A percentile compares a stretch with the other conserved stretches of the same genome.
These are phyloP conservation scores for Hymenochirus boettgeri DNA, from an alignment of 2,113 vertebrate genomes.

Conservation along the genomic window DNA sequence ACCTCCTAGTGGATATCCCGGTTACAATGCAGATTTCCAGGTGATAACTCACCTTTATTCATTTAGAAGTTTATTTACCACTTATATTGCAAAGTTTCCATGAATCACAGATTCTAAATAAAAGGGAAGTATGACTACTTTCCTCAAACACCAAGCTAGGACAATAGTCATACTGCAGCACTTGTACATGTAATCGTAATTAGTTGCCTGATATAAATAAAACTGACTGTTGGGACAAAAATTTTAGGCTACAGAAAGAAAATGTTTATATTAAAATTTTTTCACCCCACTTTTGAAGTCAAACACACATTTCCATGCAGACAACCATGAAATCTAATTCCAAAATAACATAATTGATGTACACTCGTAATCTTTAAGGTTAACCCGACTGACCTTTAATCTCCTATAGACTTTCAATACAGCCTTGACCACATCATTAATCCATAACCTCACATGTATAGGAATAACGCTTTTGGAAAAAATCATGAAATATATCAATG, in stretches of 20 bases:
- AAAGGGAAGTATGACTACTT: no score
- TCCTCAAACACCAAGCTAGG: no score
- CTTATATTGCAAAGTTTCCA: no score
- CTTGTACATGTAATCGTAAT: no score
- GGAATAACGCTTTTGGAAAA: background rate
- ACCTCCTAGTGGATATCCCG: conserved; percentile 59
- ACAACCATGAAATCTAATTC: background rate
- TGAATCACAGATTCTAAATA: no score
- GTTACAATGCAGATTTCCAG: conserved; percentile 60
- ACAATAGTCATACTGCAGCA: no score
- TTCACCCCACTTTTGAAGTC: no score
- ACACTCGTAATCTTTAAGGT: background rate
- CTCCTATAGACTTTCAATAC: background rate
- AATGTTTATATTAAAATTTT: no score
- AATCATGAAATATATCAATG: background rate
- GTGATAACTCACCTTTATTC: background rate
- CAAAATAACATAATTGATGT: no score
- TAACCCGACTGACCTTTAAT: background rate
- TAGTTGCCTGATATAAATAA: background rate
- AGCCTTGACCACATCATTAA: background rate
- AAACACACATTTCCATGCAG: background rate
- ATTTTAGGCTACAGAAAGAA: no score
- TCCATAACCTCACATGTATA: background rate
- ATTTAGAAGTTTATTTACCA: no score
- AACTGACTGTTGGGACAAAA: background rate